Conservation (phyloP, 2,797 vertebrate genomes). For the Gadopsis marmoratus region DNA sequence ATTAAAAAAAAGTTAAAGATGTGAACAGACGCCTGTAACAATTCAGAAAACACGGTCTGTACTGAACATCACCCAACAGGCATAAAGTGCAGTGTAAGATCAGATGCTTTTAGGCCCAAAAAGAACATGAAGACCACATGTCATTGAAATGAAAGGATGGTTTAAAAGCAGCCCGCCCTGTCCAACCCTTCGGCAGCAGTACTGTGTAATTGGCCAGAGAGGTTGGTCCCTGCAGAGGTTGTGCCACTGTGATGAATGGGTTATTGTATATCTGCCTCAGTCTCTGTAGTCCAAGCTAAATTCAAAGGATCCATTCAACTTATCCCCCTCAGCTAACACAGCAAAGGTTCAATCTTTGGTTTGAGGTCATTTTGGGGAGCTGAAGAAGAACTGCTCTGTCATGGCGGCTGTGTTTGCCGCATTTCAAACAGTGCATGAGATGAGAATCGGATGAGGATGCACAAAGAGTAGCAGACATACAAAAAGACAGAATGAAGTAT, state of each 20-base stretch:
- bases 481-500: slow-evolving; percentile 2
- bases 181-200: slow-evolving; percentile 29
- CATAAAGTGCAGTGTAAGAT: neutral
- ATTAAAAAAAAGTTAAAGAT: slow-evolving; percentile 24
- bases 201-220: slow-evolving; percentile 45
- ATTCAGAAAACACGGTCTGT: neutral
- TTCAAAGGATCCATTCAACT: slow-evolving; percentile 40
- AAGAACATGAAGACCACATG: slow-evolving; percentile 18
- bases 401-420: neutral
- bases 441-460: slow-evolving; percentile 33
- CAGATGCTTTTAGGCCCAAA: slow-evolving; percentile 19
- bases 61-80: slow-evolving; percentile 12
- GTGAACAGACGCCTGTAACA: slow-evolving; percentile 1
- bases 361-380: slow-evolving; percentile 29
- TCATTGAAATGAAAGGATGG: slow-evolving; percentile 32
- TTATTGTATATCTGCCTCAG: slow-evolving; percentile 47
- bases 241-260: slow-evolving; percentile 50
- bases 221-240: slow-evolving; percentile 45
- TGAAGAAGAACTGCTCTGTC: slow-evolving; percentile 38
- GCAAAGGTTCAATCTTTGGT: slow-evolving; percentile 22
- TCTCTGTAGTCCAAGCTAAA: slow-evolving; percentile 26
- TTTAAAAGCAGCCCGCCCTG: slow-evolving; percentile 38
- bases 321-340: slow-evolving; percentile 4
- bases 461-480: slow-evolving; percentile 25
- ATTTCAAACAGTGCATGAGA: slow-evolving; percentile 25